Evolutionary conservation across 2,888 invertebrate genomes (phyloP).

Genomic region (Sinopyrophorus schimmeli): DNA sequence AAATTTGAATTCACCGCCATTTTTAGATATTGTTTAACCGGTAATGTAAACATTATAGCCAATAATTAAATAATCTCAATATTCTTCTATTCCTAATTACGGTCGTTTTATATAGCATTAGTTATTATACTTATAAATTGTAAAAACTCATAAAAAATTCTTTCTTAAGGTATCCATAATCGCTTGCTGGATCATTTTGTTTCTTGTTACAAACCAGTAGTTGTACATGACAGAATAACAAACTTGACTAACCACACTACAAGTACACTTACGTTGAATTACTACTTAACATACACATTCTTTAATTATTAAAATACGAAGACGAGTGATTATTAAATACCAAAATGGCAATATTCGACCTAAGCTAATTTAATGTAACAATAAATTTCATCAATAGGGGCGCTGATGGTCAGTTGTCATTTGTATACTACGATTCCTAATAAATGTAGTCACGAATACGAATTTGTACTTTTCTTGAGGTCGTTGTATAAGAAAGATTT

Average conservation of each 20-base stretch:
- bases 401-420: too few relatives aligned
- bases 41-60: conserved; percentile 36
- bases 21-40: conserved; percentile 40
- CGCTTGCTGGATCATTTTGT: conserved; percentile 7
- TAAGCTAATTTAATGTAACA: conserved; percentile 33
- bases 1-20: conserved; percentile 48
- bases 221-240: neutral
- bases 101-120: too few relatives aligned
- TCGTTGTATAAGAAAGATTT: too few relatives aligned
- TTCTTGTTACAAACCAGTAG: neutral
- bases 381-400: conserved; percentile 40
- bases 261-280: neutral
- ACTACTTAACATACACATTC: conserved; percentile 4
- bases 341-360: conserved; percentile 27
- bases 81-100: too few relatives aligned
- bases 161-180: conserved; percentile 8
- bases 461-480: too few relatives aligned
- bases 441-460: too few relatives aligned
- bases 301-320: too few relatives aligned
- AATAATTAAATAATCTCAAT: too few relatives aligned
- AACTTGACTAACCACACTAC: neutral
- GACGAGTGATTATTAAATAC: too few relatives aligned
- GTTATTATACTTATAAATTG: too few relatives aligned
- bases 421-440: too few relatives aligned
- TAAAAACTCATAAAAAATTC: neutral